Evolutionary conservation across 2,888 invertebrate genomes (phyloP).

Genomic region (Eupithecia centaureata): DNA sequence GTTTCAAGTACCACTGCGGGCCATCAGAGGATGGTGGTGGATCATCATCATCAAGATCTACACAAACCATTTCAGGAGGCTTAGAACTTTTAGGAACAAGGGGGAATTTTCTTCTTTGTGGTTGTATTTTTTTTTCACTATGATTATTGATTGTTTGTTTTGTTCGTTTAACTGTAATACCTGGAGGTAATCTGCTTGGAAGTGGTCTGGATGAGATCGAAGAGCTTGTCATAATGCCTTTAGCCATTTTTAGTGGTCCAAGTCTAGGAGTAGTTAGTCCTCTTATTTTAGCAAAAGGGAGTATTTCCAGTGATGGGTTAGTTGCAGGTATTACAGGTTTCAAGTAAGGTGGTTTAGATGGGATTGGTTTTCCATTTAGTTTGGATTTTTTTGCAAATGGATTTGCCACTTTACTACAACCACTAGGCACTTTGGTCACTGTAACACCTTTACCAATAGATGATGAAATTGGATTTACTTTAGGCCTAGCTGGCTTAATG

Average conservation of each 20-base stretch:
- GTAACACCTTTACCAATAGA: conserved; percentile 49
- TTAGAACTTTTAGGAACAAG: conserved; percentile 31
- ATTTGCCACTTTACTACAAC: conserved; percentile 43
- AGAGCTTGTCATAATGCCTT: conserved; percentile 6
- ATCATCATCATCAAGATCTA: conserved; percentile 75
- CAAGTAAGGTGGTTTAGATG: conserved; percentile 28
- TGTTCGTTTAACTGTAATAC: conserved; percentile 65
- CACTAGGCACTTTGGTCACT: conserved; percentile 49
- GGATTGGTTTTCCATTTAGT: conserved; percentile 45
- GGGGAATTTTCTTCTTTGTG: background rate
- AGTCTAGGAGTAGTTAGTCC: background rate
- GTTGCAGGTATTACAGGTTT: background rate
- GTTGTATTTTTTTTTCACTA: background rate
- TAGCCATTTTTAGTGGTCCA: conserved; percentile 14
- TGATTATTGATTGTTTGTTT: conserved; percentile 19
- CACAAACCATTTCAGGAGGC: conserved; percentile 55
- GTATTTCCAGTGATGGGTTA: conserved; percentile 13
- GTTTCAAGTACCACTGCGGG: conserved; percentile 74
- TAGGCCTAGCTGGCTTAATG: conserved; percentile 56
- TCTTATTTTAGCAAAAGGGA: conserved; percentile 29
- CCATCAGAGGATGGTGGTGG: conserved; percentile 43
- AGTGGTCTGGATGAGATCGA: background rate
- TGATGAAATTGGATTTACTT: conserved; percentile 37
- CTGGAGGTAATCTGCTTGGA: conserved; percentile 59
- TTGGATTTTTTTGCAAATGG: conserved; percentile 48